phyloP scores from a whole-genome alignment of 1,140 invertebrate species.

The Coptotermes formosanus region DNA sequence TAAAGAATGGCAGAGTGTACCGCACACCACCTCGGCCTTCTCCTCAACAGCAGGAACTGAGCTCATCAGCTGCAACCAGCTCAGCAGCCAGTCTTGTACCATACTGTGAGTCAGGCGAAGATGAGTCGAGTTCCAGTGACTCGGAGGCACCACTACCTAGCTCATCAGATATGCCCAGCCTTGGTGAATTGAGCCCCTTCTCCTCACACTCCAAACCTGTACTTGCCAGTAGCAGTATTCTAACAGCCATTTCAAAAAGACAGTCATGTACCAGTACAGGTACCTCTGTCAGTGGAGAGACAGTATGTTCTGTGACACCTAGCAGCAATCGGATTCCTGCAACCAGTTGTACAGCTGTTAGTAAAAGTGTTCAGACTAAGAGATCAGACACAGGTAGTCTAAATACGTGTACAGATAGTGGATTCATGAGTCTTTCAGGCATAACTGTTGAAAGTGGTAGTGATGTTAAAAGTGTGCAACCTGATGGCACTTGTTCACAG shows the following conservation, averaged over 20 bases:
- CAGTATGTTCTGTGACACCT: not conserved
- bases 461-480: not conserved
- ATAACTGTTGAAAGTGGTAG: not conserved
- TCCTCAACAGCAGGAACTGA: conserved; percentile 21
- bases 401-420: not conserved
- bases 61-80: not conserved
- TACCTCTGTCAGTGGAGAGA: not conserved
- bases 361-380: not conserved
- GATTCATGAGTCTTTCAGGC: not conserved
- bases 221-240: not conserved
- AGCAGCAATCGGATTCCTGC: not conserved
- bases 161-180: not conserved
- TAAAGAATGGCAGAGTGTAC: conserved; percentile 46
- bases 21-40: conserved; percentile 24
- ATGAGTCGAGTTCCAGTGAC: conserved; percentile 38
- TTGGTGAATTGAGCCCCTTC: conserved; percentile 1
- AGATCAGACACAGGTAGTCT: not conserved
- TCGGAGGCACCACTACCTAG: conserved; percentile 32
- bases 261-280: not conserved
- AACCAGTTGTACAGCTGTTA: not conserved
- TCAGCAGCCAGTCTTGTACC: conserved; percentile 34
- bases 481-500: not conserved
- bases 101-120: conserved; percentile 32
- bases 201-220: not conserved
- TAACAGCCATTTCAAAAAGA: not conserved